Base-by-base conservation (phyloP, 2,888 invertebrate genomes). In the Drosophila mayaguana region DNA sequence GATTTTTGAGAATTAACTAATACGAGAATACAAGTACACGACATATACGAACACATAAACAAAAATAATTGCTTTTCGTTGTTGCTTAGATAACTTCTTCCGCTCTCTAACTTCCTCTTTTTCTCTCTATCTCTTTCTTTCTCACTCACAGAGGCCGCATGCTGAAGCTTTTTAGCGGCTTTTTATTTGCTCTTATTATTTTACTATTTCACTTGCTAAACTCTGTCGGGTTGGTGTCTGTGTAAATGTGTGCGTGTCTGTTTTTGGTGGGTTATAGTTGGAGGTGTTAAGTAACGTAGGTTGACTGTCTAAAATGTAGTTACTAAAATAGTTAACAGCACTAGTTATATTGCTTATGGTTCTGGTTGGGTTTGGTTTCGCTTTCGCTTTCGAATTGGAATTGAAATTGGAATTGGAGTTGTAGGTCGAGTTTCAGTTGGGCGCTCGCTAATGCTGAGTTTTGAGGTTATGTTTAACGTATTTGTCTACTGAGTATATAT, bases 61-160 rank as follows among this genome's bases (percentile, higher is more conserved):
- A 83, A 82, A 82, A 80, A 82, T 82, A 87, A 85, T 89, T 89
- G 88, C 86, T 84, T 82, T 80, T 84, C 88, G 89, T 82, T 89
- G 88, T 85, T 78, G 75, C 69, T 76, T 67, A 64, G 51, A 65
- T 65, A 40, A 48, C 48, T 63, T 28, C 60, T 45, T 55, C 50
- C 28, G 2, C 25, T 5, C 25, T 25, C 25, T 25, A 81, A 86
- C 81, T 2, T n/a, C 8, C 16, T 9, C 25, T 11, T 4, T 25
- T 82, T 73, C 72, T 81, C 72, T 34, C 43, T 72, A 75, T 81
- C 75, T 43, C 43, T 42, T 28, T 55, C 56, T 16, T 6, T 34
- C 42, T 43, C 56, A 43, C 43, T 83, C 81, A 68, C 74, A 72
- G 65, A 62, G 42, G 51, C 61, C 59, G 59, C 75, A 65, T 65